Conservation (phyloP, 2,888 invertebrate species). For the Acanthosepion pharaonis region DNA sequence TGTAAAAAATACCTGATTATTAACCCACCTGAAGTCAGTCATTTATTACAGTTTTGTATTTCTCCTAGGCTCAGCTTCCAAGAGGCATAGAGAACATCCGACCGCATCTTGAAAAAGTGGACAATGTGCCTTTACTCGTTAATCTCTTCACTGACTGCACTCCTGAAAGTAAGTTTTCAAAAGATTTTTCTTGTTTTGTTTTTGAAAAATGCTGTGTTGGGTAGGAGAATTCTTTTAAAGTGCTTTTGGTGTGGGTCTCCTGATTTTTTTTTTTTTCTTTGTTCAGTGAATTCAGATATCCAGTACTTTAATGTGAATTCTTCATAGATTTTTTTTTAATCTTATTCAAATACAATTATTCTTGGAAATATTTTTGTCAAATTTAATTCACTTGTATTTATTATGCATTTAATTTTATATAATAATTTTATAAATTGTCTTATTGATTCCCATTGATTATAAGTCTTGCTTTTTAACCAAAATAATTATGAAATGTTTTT, state of each 20-base stretch:
- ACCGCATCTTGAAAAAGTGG: conserved; percentile 94
- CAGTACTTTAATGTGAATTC: neutral
- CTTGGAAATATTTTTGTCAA: no score
- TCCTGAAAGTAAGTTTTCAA: conserved; percentile 77
- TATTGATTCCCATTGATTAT: no score
- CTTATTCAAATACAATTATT: neutral
- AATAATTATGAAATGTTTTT: no score
- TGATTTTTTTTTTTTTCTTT: neutral
- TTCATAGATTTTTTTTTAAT: neutral
- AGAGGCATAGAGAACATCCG: conserved; percentile 96
- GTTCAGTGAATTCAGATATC: neutral
- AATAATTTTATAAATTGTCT: no score
- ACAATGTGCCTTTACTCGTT: conserved; percentile 97
- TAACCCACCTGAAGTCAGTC: neutral
- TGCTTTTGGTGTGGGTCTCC: neutral
- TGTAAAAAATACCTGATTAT: neutral
- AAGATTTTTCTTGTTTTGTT: neutral
- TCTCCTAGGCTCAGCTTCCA: conserved; percentile 86
- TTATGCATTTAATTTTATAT: no score
- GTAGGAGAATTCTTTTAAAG: neutral
- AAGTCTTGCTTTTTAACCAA: no score
- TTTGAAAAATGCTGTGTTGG: no score
- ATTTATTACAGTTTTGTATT: conserved; percentile 4
- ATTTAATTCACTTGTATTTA: no score
- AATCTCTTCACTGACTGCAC: conserved; percentile 98